Evolutionary conservation across 2,797 vertebrate genomes (phyloP).

Genomic region (Euphonia xanthogaster): DNA sequence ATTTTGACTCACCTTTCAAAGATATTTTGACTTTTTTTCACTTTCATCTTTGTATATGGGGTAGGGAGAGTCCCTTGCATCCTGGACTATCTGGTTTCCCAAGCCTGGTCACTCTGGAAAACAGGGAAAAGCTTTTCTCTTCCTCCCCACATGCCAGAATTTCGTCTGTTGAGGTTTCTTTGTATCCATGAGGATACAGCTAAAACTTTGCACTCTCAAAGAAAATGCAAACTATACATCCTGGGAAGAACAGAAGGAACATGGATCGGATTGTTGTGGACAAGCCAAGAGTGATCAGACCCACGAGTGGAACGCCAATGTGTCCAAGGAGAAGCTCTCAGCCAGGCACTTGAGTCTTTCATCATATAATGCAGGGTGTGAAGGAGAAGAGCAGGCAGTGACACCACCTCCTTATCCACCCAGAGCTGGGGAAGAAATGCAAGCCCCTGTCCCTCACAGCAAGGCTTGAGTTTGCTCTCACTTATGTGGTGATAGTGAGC

Average conservation of each 20-base stretch:
- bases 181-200: background rate
- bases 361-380: accelerated
- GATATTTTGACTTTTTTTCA: background rate
- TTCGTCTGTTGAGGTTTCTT: background rate
- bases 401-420: background rate
- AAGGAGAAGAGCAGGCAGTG: background rate
- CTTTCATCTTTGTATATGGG: background rate
- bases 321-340: background rate
- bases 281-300: background rate
- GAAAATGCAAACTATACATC: background rate
- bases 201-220: background rate
- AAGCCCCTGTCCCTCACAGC: background rate
- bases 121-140: background rate
- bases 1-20: background rate
- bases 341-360: background rate
- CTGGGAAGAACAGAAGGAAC: background rate
- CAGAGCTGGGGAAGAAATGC: background rate
- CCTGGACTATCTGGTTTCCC: background rate
- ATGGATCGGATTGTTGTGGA: background rate
- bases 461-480: background rate
- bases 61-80: background rate
- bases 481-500: accelerated
- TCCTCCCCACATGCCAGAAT: background rate
- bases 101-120: background rate
- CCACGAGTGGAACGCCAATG: accelerated